Evolutionary conservation across 1,140 invertebrate genomes (phyloP).

Genomic region (Aculops lycopersici): DNA sequence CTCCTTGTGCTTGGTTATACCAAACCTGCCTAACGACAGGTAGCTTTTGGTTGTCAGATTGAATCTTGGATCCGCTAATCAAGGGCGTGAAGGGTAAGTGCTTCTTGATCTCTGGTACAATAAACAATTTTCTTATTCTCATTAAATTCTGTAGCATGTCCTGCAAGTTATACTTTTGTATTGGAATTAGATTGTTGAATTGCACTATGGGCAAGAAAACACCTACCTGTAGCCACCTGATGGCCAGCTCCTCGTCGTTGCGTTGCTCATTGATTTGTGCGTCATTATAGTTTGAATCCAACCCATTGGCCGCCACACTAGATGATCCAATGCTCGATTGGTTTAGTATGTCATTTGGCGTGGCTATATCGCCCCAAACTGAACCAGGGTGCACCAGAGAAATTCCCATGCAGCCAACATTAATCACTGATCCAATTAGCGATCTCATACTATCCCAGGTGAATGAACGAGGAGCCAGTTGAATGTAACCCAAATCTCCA

Average conservation of each 20-base stretch:
- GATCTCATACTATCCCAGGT: slow-evolving; percentile 45
- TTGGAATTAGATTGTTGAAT: slow-evolving; percentile 42
- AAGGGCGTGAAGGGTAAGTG: neutral
- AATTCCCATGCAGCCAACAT: slow-evolving; percentile 52
- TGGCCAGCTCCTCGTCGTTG: slow-evolving; percentile 43
- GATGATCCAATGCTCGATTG: too few relatives aligned
- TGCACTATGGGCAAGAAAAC: slow-evolving; percentile 66
- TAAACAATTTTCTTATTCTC: slow-evolving; percentile 20
- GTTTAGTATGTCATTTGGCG: too few relatives aligned
- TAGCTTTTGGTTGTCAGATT: neutral
- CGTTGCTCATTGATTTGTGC: neutral
- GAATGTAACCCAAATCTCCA: slow-evolving; percentile 47
- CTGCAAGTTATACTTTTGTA: slow-evolving; percentile 36
- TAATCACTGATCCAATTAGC: slow-evolving; percentile 49
- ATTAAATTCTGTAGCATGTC: slow-evolving; percentile 35
- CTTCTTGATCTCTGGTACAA: slow-evolving; percentile 11
- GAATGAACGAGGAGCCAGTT: slow-evolving; percentile 47
- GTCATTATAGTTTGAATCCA: slow-evolving; percentile 4
- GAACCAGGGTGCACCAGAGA: slow-evolving; percentile 68
- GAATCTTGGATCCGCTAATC: neutral
- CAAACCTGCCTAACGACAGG: slow-evolving; percentile 34
- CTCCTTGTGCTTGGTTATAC: slow-evolving; percentile 48
- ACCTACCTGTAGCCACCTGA: slow-evolving; percentile 72
- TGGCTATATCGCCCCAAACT: slow-evolving; percentile 54
- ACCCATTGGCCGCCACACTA: too few relatives aligned